A percentile compares a stretch with the other conserved stretches of the same genome.
phyloP scores from a whole-genome alignment of 2,797 vertebrate genomes.

The Cephalopachus bancanus region DNA sequence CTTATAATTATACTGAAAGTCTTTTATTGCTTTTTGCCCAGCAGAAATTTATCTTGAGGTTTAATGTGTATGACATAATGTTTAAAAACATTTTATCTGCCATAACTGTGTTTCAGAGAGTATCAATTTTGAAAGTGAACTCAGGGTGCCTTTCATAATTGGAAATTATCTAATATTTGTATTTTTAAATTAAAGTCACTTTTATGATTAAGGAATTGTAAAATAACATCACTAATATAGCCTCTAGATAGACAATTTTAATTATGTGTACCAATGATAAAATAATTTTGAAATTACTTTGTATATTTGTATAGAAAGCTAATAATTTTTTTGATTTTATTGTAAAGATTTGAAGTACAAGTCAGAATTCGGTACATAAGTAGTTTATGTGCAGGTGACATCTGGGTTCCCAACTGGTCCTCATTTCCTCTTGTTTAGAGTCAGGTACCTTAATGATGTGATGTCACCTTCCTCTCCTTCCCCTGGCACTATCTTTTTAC shows the following conservation, averaged over 20 bases:
- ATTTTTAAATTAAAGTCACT: background rate
- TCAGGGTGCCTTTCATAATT: background rate
- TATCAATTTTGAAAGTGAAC: background rate
- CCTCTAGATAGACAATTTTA: background rate
- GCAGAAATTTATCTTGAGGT: background rate
- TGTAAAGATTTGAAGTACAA: too few species aligned
- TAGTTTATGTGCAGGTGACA: too few species aligned
- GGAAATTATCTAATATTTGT: background rate
- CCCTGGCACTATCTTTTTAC: too few species aligned
- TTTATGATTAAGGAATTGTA: background rate
- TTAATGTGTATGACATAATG: background rate
- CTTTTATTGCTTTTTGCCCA: background rate
- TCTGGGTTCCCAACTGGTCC: too few species aligned
- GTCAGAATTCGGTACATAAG: too few species aligned
- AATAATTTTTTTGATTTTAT: too few species aligned
- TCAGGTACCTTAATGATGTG: too few species aligned
- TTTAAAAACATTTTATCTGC: background rate
- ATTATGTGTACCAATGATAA: background rate
- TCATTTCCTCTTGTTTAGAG: too few species aligned
- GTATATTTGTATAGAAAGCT: background rate
- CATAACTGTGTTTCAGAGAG: background rate
- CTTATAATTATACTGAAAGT: background rate
- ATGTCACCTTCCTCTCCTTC: too few species aligned
- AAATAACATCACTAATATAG: background rate
- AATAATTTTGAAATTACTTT: background rate